Evolutionary conservation across 2,113 vertebrate species (phyloP).

Genomic region (Pica pica): DNA sequence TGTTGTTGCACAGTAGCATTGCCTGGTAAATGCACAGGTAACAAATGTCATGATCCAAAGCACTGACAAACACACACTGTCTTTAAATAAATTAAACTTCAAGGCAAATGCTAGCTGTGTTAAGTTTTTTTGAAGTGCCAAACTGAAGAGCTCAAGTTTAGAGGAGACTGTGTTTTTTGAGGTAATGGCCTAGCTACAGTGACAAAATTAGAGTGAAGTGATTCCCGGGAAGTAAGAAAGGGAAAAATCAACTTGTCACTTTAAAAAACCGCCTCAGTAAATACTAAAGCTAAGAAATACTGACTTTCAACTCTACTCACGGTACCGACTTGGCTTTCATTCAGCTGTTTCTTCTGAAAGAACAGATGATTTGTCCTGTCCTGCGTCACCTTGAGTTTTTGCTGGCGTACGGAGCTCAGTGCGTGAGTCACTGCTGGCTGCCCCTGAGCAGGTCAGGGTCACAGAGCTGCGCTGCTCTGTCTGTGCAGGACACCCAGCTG

Average conservation of each 20-base stretch:
- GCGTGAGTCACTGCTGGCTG: background rate
- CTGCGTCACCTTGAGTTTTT: background rate
- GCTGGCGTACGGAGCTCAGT: accelerated
- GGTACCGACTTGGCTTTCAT: background rate
- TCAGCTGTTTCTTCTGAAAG: background rate
- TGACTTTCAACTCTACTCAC: background rate
- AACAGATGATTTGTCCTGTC: background rate
- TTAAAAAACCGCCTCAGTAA: background rate
- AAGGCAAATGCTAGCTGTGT: background rate
- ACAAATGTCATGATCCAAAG: background rate
- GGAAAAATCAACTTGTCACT: background rate
- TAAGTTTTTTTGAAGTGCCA: background rate
- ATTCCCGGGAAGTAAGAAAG: background rate
- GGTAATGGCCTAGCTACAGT: background rate
- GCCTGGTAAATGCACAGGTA: background rate
- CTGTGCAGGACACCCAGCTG: background rate
- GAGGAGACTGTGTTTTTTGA: background rate
- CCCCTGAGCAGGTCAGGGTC: background rate
- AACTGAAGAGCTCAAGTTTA: background rate
- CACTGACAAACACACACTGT: background rate
- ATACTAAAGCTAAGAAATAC: background rate
- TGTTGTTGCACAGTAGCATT: background rate
- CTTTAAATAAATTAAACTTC: background rate
- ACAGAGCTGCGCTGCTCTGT: background rate
- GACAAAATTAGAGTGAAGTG: background rate